Evolutionary conservation across 2,113 vertebrate species (phyloP).

Genomic region (Asarcornis scutulata): DNA sequence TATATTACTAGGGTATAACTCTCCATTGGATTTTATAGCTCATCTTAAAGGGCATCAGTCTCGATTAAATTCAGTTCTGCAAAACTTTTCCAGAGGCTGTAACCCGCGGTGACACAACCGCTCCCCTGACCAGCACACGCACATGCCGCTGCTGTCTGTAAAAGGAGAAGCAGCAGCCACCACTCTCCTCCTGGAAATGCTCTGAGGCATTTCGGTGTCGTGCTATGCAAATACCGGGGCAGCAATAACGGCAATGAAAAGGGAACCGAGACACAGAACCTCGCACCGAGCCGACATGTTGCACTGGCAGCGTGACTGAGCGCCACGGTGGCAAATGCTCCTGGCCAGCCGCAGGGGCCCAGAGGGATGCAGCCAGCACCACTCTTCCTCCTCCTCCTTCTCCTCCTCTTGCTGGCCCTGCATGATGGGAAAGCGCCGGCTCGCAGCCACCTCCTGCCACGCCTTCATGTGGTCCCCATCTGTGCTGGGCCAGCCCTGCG

Average conservation of each 20-base stretch:
- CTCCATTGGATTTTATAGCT: neutral
- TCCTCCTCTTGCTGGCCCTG: neutral
- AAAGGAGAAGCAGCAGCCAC: constrained; percentile 19
- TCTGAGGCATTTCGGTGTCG: constrained; percentile 45
- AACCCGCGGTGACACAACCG: neutral
- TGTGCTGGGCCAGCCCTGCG: constrained; percentile 31
- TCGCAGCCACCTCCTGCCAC: neutral
- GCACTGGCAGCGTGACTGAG: neutral
- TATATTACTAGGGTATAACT: constrained; percentile 26
- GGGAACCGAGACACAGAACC: constrained; percentile 57
- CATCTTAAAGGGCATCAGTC: constrained; percentile 9
- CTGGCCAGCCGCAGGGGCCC: neutral
- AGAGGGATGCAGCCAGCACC: neutral
- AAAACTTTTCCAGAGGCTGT: constrained; percentile 8
- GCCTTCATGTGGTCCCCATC: constrained; percentile 63
- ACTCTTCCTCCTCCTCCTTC: neutral
- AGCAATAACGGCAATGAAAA: constrained; percentile 46
- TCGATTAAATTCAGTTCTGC: constrained; percentile 28
- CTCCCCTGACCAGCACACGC: neutral
- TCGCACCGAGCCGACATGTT: constrained; percentile 56
- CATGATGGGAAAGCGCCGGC: neutral
- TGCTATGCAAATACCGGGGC: constrained; percentile 69
- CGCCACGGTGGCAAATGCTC: constrained; percentile 14
- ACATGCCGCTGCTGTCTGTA: neutral
- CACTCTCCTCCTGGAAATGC: neutral